A percentile compares a stretch with the other conserved stretches of the same genome.
phyloP scores from a whole-genome alignment of 2,113 vertebrate genomes.

The Scolopax mira region DNA sequence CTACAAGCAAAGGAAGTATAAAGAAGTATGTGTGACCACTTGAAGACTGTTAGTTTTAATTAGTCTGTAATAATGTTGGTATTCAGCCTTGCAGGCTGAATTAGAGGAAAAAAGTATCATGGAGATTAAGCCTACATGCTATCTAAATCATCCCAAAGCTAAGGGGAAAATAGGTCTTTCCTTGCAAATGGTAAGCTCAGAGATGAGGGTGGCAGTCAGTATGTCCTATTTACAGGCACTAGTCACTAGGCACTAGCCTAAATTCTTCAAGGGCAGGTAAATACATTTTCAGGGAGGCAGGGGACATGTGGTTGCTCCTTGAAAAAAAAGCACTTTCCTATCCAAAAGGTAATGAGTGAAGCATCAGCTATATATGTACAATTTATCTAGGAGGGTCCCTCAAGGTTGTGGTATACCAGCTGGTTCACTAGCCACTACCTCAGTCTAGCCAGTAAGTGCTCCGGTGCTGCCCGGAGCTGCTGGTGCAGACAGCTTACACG shows the following conservation, averaged over 20 bases:
- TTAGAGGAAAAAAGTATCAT: neutral
- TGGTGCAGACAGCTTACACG: neutral
- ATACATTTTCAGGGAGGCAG: neutral
- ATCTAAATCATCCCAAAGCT: neutral
- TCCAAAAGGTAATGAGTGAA: neutral
- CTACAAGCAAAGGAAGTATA: slow-evolving; percentile 16
- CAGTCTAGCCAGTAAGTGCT: neutral
- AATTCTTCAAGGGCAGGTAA: neutral
- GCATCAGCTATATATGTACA: neutral
- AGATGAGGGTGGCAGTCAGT: neutral
- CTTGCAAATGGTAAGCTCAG: neutral
- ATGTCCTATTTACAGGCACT: neutral
- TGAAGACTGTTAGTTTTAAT: slow-evolving; percentile 57
- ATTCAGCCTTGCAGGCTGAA: slow-evolving; percentile 14
- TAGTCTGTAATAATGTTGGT: slow-evolving; percentile 15
- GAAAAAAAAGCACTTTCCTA: neutral
- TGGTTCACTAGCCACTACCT: neutral
- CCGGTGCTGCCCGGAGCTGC: neutral
- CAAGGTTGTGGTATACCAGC: neutral
- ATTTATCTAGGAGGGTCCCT: neutral
- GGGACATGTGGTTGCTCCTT: neutral
- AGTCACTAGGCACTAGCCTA: neutral
- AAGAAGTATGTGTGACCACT: slow-evolving; percentile 13
- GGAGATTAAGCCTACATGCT: neutral
- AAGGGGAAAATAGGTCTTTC: neutral